A percentile compares a stretch with the other conserved stretches of the same genome.
phyloP scores from a whole-genome alignment of 1,140 invertebrate species.

The Penaeus indicus region DNA sequence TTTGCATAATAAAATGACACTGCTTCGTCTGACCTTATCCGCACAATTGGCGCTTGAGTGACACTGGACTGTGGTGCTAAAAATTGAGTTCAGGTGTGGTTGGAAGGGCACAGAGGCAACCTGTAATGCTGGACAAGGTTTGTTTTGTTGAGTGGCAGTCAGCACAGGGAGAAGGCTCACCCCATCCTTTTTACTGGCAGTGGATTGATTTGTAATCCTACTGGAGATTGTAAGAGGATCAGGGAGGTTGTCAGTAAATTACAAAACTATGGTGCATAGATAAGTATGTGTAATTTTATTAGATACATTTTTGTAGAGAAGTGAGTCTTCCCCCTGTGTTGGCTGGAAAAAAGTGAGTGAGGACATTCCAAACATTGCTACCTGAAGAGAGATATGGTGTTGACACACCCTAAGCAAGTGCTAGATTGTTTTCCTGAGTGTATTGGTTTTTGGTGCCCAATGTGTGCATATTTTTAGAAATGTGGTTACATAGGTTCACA shows the following conservation, averaged over 20 bases:
- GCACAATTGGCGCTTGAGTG: too few relatives aligned
- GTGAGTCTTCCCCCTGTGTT: conserved; percentile 7
- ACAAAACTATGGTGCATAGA: too few relatives aligned
- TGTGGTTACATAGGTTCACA: background rate
- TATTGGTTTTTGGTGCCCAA: conserved; percentile 37
- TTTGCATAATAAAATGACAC: too few relatives aligned
- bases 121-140: conserved; percentile 34
- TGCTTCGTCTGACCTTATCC: background rate
- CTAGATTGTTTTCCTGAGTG: conserved; percentile 43
- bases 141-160: background rate
- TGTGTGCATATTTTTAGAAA: conserved; percentile 17
- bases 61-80: conserved; percentile 41
- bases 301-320: background rate
- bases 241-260: too few relatives aligned
- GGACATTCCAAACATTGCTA: conserved; percentile 57
- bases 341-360: conserved; percentile 26
- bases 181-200: too few relatives aligned
- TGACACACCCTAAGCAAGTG: conserved; percentile 49
- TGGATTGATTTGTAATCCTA: too few relatives aligned
- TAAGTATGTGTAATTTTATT: too few relatives aligned
- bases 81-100: conserved; percentile 41
- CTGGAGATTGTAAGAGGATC: background rate
- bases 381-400: conserved; percentile 46
- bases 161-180: too few relatives aligned
- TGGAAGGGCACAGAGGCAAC: conserved; percentile 36